Evolutionary conservation across 1,140 invertebrate genomes (phyloP).

Genomic region (Drosophila bifasciata): DNA sequence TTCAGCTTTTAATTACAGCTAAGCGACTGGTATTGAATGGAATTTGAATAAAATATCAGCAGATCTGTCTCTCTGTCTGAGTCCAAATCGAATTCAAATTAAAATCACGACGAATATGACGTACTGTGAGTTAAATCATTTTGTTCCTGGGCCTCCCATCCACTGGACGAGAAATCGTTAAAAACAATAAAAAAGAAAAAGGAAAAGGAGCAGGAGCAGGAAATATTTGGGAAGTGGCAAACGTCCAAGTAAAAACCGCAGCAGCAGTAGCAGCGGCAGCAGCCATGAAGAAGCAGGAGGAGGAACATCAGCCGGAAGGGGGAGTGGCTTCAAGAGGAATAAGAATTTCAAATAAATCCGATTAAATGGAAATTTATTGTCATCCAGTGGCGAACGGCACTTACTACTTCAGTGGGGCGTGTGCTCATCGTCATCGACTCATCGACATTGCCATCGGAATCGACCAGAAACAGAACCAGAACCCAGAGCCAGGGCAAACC

Average conservation of each 20-base stretch:
- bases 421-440: slow-evolving; percentile 72
- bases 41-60: neutral
- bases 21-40: no score
- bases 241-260: slow-evolving; percentile 62
- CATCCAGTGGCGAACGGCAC: slow-evolving; percentile 81
- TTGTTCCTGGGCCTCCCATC: slow-evolving; percentile 24
- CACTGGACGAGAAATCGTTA: slow-evolving; percentile 48
- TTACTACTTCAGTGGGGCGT: slow-evolving; percentile 80
- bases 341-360: slow-evolving; percentile 82
- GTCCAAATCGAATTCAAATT: slow-evolving; percentile 50
- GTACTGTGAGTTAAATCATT: slow-evolving; percentile 37
- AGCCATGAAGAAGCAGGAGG: slow-evolving; percentile 6
- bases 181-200: slow-evolving; percentile 59
- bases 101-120: slow-evolving; percentile 62
- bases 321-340: slow-evolving; percentile 52
- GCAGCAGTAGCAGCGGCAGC: slow-evolving; percentile 39
- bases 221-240: slow-evolving; percentile 51
- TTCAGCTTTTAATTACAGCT: slow-evolving; percentile 1
- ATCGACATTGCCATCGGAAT: slow-evolving; percentile 44
- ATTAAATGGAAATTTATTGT: slow-evolving; percentile 83
- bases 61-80: slow-evolving; percentile 1
- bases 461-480: slow-evolving; percentile 12
- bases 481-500: neutral
- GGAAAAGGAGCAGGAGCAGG: neutral
- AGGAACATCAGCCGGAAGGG: slow-evolving; percentile 2